phyloP scores from a whole-genome alignment of 1,140 invertebrate species.

The Cryptotermes secundus region DNA sequence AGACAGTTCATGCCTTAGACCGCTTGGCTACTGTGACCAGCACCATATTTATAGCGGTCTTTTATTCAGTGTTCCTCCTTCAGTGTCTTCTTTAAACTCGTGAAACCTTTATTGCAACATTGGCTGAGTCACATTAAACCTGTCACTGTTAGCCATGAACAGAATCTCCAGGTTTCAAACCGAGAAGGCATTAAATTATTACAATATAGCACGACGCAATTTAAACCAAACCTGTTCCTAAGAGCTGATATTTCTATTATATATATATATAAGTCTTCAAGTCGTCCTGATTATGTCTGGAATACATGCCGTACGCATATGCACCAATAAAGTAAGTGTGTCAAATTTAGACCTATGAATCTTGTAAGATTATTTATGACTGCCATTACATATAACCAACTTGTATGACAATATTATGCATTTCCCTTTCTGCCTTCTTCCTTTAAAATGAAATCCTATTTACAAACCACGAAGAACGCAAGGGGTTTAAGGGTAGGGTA shows the following conservation, averaged over 20 bases:
- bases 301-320: neutral
- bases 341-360: neutral
- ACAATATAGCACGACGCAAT: neutral
- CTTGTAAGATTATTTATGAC: neutral
- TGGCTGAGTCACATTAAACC: too few relatives aligned
- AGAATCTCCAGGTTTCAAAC: too few relatives aligned
- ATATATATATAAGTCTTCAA: neutral
- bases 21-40: too few relatives aligned
- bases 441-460: neutral
- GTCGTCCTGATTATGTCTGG: neutral
- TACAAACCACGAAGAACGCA: neutral
- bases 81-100: too few relatives aligned
- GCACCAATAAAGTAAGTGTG: neutral
- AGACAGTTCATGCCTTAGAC: too few relatives aligned
- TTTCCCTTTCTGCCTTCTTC: neutral
- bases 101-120: too few relatives aligned
- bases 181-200: too few relatives aligned
- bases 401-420: conserved; percentile 17
- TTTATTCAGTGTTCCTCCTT: too few relatives aligned
- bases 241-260: neutral
- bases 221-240: neutral
- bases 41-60: too few relatives aligned
- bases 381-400: neutral
- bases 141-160: too few relatives aligned
- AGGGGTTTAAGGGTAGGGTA: neutral